These are phyloP conservation scores for Pristionchus arcanus DNA, from an alignment of 2,888 invertebrate genomes.

Conservation along the genomic window DNA sequence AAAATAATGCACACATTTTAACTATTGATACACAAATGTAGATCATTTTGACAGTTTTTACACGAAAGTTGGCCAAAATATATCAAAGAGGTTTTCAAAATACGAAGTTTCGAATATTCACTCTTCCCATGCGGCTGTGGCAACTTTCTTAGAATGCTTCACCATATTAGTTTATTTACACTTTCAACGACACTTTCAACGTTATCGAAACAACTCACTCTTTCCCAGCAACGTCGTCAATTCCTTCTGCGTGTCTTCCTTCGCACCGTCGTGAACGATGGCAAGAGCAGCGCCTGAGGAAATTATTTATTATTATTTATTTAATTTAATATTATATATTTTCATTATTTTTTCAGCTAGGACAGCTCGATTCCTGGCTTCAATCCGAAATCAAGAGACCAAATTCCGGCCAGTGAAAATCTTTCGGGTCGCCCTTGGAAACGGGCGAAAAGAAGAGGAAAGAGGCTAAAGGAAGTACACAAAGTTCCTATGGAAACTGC, in stretches of 20 bases:
- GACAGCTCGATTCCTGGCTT: no score
- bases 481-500: not conserved
- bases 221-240: conserved; percentile 23
- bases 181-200: no score
- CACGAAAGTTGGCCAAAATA: no score
- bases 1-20: no score
- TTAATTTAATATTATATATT: not conserved
- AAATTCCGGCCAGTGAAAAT: not conserved
- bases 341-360: not conserved
- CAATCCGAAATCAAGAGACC: not conserved
- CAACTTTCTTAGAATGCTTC: no score
- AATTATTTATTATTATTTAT: not conserved
- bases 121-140: no score
- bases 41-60: no score
- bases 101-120: no score
- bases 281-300: conserved; percentile 40
- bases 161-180: no score
- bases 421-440: not conserved
- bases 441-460: not conserved
- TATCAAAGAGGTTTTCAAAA: no score
- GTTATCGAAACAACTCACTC: not conserved
- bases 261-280: conserved; percentile 47
- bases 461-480: not conserved
- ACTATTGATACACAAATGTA: no score
- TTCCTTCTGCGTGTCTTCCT: conserved; percentile 28